phyloP scores from a whole-genome alignment of 37 sponge, comb jelly and placozoan genomes.

The Aplysina aerophoba region DNA sequence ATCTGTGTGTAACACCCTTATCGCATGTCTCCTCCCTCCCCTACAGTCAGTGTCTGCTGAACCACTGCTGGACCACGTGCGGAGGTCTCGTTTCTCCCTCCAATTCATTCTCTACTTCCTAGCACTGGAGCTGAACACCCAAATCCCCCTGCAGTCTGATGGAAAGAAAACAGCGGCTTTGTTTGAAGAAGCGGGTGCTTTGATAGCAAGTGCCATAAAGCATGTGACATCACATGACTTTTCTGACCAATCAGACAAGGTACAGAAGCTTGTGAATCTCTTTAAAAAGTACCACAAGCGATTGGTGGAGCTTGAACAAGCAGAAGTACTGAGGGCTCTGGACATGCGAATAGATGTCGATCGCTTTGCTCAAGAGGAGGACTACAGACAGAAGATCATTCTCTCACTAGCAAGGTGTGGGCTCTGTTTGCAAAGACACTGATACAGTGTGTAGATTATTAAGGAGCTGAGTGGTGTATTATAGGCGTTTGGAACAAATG shows the following conservation, averaged over 20 bases:
- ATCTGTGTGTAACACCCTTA: neutral
- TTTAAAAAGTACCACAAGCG: constrained; percentile 40
- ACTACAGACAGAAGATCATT: constrained; percentile 53
- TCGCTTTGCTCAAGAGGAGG: constrained; percentile 47
- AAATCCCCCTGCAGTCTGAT: neutral
- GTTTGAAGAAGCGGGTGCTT: neutral
- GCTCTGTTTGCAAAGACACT: too few species aligned
- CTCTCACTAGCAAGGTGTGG: constrained; percentile 54
- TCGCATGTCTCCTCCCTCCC: neutral
- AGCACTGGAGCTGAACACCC: constrained; percentile 50
- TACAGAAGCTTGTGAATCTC: constrained; percentile 39
- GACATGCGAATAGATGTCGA: constrained; percentile 63
- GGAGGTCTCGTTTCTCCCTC: constrained; percentile 35
- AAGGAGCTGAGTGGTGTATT: too few species aligned
- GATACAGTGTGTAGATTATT: too few species aligned
- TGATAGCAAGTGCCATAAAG: constrained; percentile 8
- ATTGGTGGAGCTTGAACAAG: constrained; percentile 52
- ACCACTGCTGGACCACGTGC: constrained; percentile 25
- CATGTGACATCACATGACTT: constrained; percentile 44
- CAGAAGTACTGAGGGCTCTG: constrained; percentile 40
- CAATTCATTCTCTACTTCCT: constrained; percentile 61
- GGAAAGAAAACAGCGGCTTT: neutral
- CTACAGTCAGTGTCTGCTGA: constrained; percentile 33
- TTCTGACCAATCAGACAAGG: constrained; percentile 40
- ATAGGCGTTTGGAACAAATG: too few species aligned